phyloP scores from a whole-genome alignment of 2,113 vertebrate genomes.

The Sylvia atricapilla region DNA sequence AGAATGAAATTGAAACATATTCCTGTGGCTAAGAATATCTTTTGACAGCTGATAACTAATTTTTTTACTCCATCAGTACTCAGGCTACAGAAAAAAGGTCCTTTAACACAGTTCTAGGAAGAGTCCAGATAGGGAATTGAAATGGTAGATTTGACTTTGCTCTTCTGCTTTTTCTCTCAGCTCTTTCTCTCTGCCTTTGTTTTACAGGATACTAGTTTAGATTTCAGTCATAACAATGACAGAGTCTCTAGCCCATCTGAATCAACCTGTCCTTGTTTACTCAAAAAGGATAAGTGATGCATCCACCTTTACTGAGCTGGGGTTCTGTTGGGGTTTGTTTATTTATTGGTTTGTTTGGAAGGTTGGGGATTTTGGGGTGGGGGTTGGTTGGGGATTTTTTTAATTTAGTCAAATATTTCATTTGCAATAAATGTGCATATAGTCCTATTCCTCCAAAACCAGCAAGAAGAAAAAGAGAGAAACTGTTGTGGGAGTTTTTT shows the following conservation, averaged over 20 bases:
- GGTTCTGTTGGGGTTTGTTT: not conserved
- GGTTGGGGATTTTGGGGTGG: not conserved
- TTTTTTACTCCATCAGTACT: not conserved
- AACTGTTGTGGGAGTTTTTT: not conserved
- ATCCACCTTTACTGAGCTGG: not conserved
- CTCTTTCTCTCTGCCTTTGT: not conserved
- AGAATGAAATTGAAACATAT: not conserved
- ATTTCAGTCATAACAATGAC: not conserved
- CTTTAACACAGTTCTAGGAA: not conserved
- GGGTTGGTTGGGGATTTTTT: not conserved
- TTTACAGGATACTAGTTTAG: not conserved
- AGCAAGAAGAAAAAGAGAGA: not conserved
- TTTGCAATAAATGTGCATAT: not conserved
- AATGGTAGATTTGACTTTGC: not conserved
- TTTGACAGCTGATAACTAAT: not conserved
- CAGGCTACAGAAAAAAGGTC: not conserved
- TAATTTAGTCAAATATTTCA: not conserved
- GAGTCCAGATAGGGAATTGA: not conserved
- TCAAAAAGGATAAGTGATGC: not conserved
- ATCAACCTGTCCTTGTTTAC: not conserved
- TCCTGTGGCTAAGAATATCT: not conserved
- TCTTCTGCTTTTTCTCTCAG: not conserved
- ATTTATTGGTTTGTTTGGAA: not conserved
- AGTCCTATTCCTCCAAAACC: not conserved
- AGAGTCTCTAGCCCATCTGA: not conserved